Percentiles rank a stretch among this genome's conserved stretches.
Conservation (phyloP, 2,888 invertebrate genomes). For the Anaspis maculata region DNA sequence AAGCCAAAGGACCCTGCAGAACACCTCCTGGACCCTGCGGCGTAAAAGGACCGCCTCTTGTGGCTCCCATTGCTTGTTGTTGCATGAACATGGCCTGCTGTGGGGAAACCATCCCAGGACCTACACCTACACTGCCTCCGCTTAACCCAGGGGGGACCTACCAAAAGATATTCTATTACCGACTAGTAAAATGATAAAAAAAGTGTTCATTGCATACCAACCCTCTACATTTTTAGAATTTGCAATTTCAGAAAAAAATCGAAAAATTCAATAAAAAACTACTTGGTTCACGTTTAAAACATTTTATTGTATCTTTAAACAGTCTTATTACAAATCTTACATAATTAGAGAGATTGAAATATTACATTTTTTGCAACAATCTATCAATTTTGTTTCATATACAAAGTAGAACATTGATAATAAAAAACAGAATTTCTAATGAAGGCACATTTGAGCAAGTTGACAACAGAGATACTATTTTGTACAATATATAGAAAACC, state of each 20-base stretch:
- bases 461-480: slow-evolving; percentile 34
- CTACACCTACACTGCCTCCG: slow-evolving; percentile 33
- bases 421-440: slow-evolving; percentile 20
- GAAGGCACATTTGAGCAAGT: slow-evolving; percentile 42
- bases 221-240: slow-evolving; percentile 23
- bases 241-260: slow-evolving; percentile 12
- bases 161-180: slow-evolving; percentile 7
- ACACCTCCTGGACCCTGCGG: slow-evolving; percentile 47
- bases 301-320: slow-evolving; percentile 25
- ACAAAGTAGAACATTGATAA: slow-evolving; percentile 11
- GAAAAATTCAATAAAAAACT: too few relatives aligned
- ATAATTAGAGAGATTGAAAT: slow-evolving; percentile 19
- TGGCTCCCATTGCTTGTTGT: slow-evolving; percentile 40
- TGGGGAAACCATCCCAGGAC: slow-evolving; percentile 39
- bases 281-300: too few relatives aligned
- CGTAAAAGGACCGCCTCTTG: slow-evolving; percentile 44
- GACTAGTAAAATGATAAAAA: not conserved
- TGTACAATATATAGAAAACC: slow-evolving; percentile 24
- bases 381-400: not conserved
- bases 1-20: slow-evolving; percentile 77
- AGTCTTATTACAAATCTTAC: slow-evolving; percentile 21
- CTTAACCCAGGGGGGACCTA: slow-evolving; percentile 38
- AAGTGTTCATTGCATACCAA: too few relatives aligned
- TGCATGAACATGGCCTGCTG: slow-evolving; percentile 52
- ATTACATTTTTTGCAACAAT: slow-evolving; percentile 4